phyloP scores from a whole-genome alignment of 2,888 invertebrate species.

The Nysson spinosus region DNA sequence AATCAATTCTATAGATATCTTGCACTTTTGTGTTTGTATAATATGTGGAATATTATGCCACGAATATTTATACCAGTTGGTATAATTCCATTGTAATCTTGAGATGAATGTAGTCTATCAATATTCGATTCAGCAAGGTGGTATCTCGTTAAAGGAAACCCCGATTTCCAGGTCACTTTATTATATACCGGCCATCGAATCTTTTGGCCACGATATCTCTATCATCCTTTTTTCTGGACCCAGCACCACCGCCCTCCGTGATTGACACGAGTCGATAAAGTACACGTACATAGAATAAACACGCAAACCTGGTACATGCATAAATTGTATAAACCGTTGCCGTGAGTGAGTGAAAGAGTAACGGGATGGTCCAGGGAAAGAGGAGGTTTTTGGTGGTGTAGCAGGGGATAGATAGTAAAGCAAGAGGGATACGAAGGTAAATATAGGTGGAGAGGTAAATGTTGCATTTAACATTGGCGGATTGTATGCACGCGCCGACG shows the following conservation, averaged over 20 bases:
- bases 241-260: conserved; percentile 44
- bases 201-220: conserved; percentile 21
- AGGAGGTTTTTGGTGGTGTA: not conserved
- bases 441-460: conserved; percentile 60
- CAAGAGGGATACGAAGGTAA: conserved; percentile 34
- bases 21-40: too few species aligned
- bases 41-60: too few species aligned
- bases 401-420: not conserved
- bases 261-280: conserved; percentile 72
- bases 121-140: too few species aligned
- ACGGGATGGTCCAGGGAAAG: not conserved
- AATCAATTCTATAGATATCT: too few species aligned
- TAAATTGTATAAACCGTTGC: conserved; percentile 18
- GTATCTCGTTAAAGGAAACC: not conserved
- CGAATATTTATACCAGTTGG: too few species aligned
- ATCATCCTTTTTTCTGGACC: conserved; percentile 30
- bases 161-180: conserved; percentile 18
- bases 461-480: conserved; percentile 73
- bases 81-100: too few species aligned
- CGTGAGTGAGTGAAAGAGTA: conserved; percentile 18
- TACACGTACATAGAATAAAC: conserved; percentile 67
- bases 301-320: conserved; percentile 50
- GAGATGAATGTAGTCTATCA: too few species aligned
- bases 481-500: conserved; percentile 61
- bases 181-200: conserved; percentile 25